Conservation (phyloP, 1,140 invertebrate genomes). For the Atopsyche davidsoni region DNA sequence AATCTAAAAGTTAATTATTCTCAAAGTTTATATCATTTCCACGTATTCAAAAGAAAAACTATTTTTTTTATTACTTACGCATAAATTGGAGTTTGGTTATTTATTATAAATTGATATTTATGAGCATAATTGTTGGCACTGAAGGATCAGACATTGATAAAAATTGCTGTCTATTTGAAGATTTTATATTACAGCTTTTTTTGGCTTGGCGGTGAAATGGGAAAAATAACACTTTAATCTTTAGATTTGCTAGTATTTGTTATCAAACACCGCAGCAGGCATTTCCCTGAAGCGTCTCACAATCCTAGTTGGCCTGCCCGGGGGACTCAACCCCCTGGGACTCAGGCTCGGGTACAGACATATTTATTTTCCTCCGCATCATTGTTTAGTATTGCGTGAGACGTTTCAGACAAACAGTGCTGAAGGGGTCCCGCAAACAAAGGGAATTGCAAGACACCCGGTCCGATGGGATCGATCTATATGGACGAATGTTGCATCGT, state of each 20-base stretch:
- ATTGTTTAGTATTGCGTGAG: constrained; percentile 19
- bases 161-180: too few species aligned
- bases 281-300: too few species aligned
- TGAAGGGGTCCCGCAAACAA: constrained; percentile 11
- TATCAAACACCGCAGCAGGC: too few species aligned
- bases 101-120: not conserved
- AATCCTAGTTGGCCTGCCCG: constrained; percentile 6
- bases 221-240: too few species aligned
- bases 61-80: not conserved
- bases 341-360: not conserved
- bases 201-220: too few species aligned
- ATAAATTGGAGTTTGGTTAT: not conserved
- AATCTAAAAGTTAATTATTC: too few species aligned
- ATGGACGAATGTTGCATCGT: too few species aligned
- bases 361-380: constrained; percentile 18
- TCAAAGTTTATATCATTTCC: too few species aligned
- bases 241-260: too few species aligned
- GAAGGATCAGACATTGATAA: too few species aligned
- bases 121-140: not conserved
- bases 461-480: constrained; percentile 22
- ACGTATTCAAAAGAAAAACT: too few species aligned
- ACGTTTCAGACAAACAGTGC: constrained; percentile 15
- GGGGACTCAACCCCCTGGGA: constrained; percentile 12
- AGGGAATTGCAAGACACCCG: constrained; percentile 8
- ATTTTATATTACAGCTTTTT: too few species aligned